Conservation (phyloP, 2,797 vertebrate genomes). For the Eurystomus glaucurus region DNA sequence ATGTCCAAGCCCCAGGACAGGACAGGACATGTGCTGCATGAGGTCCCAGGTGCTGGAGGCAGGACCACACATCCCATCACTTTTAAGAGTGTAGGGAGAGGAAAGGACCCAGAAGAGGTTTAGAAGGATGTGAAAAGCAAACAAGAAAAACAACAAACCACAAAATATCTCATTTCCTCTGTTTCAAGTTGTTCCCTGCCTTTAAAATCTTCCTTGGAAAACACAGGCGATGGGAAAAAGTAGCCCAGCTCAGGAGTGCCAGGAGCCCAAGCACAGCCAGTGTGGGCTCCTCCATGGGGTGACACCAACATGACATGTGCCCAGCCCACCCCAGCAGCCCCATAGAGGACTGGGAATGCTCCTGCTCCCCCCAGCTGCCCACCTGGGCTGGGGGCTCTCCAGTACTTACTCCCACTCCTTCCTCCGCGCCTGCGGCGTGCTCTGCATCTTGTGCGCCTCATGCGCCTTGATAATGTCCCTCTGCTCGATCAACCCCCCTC, state of each 20-base stretch:
- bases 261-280: fast-evolving
- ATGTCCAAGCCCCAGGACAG: not conserved
- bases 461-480: constrained; percentile 97
- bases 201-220: not conserved
- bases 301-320: fast-evolving
- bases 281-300: fast-evolving
- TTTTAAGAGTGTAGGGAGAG: not conserved
- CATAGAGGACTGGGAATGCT: fast-evolving
- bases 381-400: not conserved
- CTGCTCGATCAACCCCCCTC: constrained; percentile 95
- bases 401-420: constrained; percentile 99
- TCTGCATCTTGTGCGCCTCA: constrained; percentile 97
- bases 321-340: not conserved
- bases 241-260: fast-evolving
- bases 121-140: fast-evolving
- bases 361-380: not conserved
- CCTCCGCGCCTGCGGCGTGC: constrained; percentile 95
- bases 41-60: not conserved
- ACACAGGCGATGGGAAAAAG: not conserved
- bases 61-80: not conserved
- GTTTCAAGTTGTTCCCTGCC: not conserved
- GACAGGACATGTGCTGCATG: fast-evolving
- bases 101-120: not conserved
- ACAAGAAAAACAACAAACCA: not conserved
- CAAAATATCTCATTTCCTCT: no score